These are phyloP conservation scores for Prionailurus bengalensis DNA, from an alignment of 2,113 vertebrate genomes.

Conservation along the genomic window DNA sequence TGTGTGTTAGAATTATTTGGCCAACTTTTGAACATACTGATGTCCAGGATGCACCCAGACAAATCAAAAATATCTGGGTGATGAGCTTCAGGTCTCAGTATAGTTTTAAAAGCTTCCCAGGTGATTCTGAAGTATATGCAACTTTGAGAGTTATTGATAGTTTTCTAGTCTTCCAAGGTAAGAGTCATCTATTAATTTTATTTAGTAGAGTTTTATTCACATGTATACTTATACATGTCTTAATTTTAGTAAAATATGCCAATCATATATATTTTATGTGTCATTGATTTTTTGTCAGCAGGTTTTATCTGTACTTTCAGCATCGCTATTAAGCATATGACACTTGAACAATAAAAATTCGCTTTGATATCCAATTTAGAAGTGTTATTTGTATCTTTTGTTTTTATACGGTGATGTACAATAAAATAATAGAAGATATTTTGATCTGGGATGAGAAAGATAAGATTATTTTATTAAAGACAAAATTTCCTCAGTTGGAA, in stretches of 20 bases:
- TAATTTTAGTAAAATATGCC: neutral
- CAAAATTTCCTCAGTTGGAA: neutral
- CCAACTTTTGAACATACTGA: neutral
- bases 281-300: neutral
- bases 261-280: neutral
- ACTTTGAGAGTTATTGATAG: neutral
- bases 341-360: neutral
- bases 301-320: neutral
- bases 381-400: neutral
- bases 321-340: neutral
- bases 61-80: neutral
- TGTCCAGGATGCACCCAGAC: neutral
- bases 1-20: constrained; percentile 1
- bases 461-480: neutral
- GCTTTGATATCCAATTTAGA: neutral
- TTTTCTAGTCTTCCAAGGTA: neutral
- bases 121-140: neutral
- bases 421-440: neutral
- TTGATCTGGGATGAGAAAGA: neutral
- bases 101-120: neutral
- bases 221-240: neutral
- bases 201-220: neutral
- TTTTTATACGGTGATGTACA: neutral
- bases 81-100: neutral
- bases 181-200: neutral